A percentile compares a stretch with the other conserved stretches of the same genome.
These are phyloP conservation scores for Rhopalosiphum maidis DNA, from an alignment of 1,140 invertebrate species.

Conservation along the genomic window DNA sequence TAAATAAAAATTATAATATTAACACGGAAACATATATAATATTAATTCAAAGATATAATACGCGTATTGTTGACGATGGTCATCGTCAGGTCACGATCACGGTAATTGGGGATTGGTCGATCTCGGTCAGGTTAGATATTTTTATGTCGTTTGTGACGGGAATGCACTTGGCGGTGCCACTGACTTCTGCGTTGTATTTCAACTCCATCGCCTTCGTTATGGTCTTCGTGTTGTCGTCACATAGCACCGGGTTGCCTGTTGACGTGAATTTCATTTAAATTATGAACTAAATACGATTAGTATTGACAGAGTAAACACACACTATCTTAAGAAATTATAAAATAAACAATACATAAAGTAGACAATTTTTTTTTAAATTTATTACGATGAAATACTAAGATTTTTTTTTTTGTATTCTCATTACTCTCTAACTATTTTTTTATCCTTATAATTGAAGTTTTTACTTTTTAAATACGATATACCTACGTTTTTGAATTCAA, in stretches of 20 bases:
- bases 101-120: conserved; percentile 24
- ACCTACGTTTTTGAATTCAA: neutral
- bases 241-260: conserved; percentile 60
- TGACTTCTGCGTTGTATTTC: conserved; percentile 59
- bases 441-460: neutral
- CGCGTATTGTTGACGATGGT: conserved; percentile 1
- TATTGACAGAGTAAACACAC: neutral
- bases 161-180: conserved; percentile 45
- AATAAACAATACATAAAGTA: neutral
- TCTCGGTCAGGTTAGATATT: conserved; percentile 25
- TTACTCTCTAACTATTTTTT: neutral
- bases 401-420: too few species aligned
- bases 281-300: neutral
- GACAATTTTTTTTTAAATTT: too few species aligned
- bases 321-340: neutral
- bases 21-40: conserved; percentile 40
- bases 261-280: neutral
- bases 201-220: conserved; percentile 58
- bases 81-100: conserved; percentile 32
- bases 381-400: too few species aligned
- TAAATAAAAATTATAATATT: conserved; percentile 54
- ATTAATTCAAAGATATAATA: conserved; percentile 30
- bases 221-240: conserved; percentile 58
- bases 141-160: conserved; percentile 44
- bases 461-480: neutral